These are phyloP conservation scores for Alexandromys fortis DNA, from an alignment of 2,113 vertebrate species.

Conservation along the genomic window DNA sequence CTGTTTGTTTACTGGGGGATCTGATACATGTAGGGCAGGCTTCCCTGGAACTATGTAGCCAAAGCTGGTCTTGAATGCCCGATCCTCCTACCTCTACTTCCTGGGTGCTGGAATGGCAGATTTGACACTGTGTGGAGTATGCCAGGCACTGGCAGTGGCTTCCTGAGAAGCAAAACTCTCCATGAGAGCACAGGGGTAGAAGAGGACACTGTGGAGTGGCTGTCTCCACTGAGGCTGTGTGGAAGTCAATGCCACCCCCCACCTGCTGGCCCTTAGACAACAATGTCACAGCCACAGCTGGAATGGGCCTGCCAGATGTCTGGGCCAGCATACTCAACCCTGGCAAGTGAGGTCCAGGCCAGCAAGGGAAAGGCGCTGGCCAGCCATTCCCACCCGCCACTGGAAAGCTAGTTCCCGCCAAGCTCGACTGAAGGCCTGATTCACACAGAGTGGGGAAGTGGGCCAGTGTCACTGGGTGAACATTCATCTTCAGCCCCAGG, in stretches of 20 bases:
- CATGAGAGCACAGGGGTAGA: background rate
- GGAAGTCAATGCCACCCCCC: background rate
- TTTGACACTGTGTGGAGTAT: background rate
- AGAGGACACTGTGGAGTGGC: background rate
- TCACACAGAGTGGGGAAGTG: background rate
- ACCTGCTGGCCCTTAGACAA: background rate
- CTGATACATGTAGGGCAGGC: background rate
- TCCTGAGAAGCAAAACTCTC: background rate
- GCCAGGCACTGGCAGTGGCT: background rate
- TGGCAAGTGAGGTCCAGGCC: constrained; percentile 71
- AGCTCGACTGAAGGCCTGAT: constrained; percentile 1
- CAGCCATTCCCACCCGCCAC: constrained; percentile 56
- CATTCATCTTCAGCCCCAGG: background rate
- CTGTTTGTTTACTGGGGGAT: background rate
- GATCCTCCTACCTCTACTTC: background rate
- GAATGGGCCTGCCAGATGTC: constrained; percentile 76
- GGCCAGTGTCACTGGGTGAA: background rate
- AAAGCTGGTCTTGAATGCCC: background rate
- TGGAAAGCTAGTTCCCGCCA: constrained; percentile 51
- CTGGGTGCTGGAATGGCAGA: background rate
- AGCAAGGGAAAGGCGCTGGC: constrained; percentile 50
- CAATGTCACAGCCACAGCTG: constrained; percentile 66
- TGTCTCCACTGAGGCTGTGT: too few species aligned
- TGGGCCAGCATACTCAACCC: background rate
- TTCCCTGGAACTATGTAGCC: background rate